phyloP scores from a whole-genome alignment of 2,888 invertebrate genomes.

The Nomada lathburiana region DNA sequence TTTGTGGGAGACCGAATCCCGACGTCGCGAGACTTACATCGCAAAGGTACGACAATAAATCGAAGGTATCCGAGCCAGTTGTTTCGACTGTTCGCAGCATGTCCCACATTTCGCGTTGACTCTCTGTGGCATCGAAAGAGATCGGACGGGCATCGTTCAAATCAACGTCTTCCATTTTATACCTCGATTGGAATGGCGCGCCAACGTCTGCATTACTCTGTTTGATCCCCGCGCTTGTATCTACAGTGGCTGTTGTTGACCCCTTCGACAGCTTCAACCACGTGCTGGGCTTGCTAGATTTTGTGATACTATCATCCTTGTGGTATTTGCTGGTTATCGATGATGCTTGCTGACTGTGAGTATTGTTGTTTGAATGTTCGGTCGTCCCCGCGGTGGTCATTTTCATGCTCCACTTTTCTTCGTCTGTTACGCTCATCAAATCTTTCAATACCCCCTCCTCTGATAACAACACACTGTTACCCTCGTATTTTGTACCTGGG shows the following conservation, averaged over 20 bases:
- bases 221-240: conserved; percentile 48
- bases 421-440: conserved; percentile 62
- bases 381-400: conserved; percentile 56
- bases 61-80: conserved; percentile 77
- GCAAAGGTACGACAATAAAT: conserved; percentile 82
- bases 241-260: conserved; percentile 36
- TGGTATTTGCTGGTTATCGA: conserved; percentile 50
- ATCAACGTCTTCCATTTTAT: conserved; percentile 39
- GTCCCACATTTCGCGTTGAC: conserved; percentile 70
- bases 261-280: conserved; percentile 56
- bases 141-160: conserved; percentile 59
- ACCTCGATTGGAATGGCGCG: conserved; percentile 40
- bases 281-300: conserved; percentile 52
- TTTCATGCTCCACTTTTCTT: conserved; percentile 59
- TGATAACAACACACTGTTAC: conserved; percentile 76
- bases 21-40: conserved; percentile 75
- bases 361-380: conserved; percentile 49
- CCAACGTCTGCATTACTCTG: conserved; percentile 43
- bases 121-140: conserved; percentile 58
- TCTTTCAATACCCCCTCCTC: conserved; percentile 71
- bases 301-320: conserved; percentile 62
- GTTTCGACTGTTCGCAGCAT: conserved; percentile 74
- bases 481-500: conserved; percentile 78
- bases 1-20: no score
- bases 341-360: conserved; percentile 45